Evolutionary conservation across 2,797 vertebrate genomes (phyloP), one percentile per base, ranked within the genome.

Genomic region (Liasis olivaceus): DNA sequence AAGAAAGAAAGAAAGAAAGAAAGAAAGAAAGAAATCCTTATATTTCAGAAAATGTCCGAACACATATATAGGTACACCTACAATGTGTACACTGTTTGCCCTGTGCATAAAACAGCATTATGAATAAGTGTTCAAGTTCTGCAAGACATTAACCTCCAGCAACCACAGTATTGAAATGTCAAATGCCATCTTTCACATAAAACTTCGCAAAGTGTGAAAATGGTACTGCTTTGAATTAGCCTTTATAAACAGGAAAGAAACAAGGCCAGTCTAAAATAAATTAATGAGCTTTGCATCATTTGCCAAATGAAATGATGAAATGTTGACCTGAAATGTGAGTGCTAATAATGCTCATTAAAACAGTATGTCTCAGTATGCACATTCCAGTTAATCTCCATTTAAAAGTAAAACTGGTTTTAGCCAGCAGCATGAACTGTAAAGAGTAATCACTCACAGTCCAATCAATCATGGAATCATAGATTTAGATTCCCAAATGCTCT

Each of bases 161-260:
- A 87, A 17, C 56, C 36, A 72, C 28, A 28, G 36, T 60, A 72
- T 69, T 58, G 72, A 91, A 91, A 91, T 91, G 91, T 87, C 91
- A 91, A 88, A 72, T 85, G 54, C 81, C 26, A 72, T 69, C 11
- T 72, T 92, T 89, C 62, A 72, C 88, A 86, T 90, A 72, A 90
- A 92, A 72, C 20, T 85, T 92, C 60, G 63, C 17, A 86, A 66
- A 47, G 51, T 92, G 59, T 64, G 88, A 36, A 92, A 92, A 69
- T 31, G 56, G 62, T n/a, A 92, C 24, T 89, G 63, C 42, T 84
- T 85, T 22, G 20, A 87, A 72, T 47, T 60, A 42, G 36, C 2
- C 17, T 90, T 89, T 89, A 31, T 92, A 69, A 89, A 86, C 56
- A 60, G 36, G 63, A 72, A 72, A 72, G 63, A 89, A 89, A 72